Base-by-base conservation (phyloP, 2,797 vertebrate genomes). In the Ambastaia sidthimunki region DNA sequence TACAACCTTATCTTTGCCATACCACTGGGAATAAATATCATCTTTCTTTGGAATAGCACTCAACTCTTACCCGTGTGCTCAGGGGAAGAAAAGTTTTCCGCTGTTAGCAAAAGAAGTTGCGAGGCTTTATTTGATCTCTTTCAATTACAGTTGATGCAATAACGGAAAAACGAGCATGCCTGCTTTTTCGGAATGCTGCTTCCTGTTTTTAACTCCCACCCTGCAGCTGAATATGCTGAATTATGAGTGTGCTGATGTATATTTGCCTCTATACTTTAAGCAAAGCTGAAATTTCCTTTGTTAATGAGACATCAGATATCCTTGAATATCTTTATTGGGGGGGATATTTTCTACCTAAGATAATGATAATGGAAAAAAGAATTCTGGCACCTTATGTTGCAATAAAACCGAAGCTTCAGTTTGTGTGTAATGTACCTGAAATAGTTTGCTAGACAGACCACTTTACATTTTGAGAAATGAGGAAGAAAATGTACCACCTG, bases 91-190 rank as follows among this genome's bases (percentile, higher is more conserved):
- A 63, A 50, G 54, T 23, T 69, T 77, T 80, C 21, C 15, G 68
- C 47, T 50, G 70, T 57, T 47, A 62, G 52, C 9, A n/a, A 41
- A 76, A 48, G 18, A 37, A 7, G 25, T 10, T 31, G 54, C 19
- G 59, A 4, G 44, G 59, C 62, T 71, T 71, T 63, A 78, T 41
- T 31, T 23, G 67, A 63, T 71, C 62, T 78, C 57, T 65, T 50
- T 19, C 68, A 71, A 78, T 71, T 78, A 65, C 57, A 71, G 68
- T 48, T 63, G 47, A 71, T 23, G 76, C 68, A 78, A 78, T 78
- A 52, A 54, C 63, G 25, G 76, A 25, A 19, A 78, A 71, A 28
- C 25, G 68, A 41, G 28, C 71, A 71, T 54, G 15, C 4, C 11
- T 44, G 28, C 12, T 7, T 44, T 31, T 66, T 65, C n/a, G 10